A percentile compares a stretch with the other conserved stretches of the same genome.
phyloP scores from a whole-genome alignment of 2,888 invertebrate species.

The Julus scanicus region DNA sequence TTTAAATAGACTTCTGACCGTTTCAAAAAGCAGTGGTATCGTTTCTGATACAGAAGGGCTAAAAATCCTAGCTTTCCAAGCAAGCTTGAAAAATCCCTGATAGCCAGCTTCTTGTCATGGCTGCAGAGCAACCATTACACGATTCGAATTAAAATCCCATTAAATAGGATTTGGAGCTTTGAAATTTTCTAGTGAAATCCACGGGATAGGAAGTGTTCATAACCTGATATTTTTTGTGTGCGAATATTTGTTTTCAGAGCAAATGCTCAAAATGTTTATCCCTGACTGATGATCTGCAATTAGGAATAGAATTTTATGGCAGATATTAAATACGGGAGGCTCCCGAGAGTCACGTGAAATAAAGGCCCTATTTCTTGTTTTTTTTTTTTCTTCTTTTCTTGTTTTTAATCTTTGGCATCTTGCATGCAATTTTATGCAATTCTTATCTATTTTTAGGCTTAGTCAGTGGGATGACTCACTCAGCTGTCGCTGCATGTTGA shows the following conservation, averaged over 20 bases:
- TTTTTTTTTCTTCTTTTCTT: neutral
- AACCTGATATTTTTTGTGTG: too few relatives aligned
- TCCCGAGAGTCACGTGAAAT: neutral
- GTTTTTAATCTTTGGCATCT: neutral
- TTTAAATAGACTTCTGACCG: neutral
- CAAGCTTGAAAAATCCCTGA: neutral
- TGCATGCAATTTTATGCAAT: too few relatives aligned
- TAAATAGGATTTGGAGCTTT: conserved; percentile 1
- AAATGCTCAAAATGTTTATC: too few relatives aligned
- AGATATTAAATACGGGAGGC: neutral
- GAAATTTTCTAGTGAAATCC: neutral
- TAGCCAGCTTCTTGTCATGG: conserved; percentile 10
- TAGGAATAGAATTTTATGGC: neutral
- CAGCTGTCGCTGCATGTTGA: neutral
- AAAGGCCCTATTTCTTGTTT: neutral
- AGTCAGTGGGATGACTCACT: neutral
- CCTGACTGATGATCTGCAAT: too few relatives aligned
- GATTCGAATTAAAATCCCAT: neutral
- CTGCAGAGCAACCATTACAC: conserved; percentile 15
- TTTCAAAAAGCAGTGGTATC: neutral
- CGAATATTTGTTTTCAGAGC: too few relatives aligned
- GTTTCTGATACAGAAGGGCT: neutral
- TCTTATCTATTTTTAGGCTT: neutral
- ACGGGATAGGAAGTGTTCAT: too few relatives aligned
- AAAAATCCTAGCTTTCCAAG: neutral